Evolutionary conservation across 2,888 invertebrate genomes (phyloP), one percentile per base, ranked within the genome.

Genomic region (Latheticus oryzae): DNA sequence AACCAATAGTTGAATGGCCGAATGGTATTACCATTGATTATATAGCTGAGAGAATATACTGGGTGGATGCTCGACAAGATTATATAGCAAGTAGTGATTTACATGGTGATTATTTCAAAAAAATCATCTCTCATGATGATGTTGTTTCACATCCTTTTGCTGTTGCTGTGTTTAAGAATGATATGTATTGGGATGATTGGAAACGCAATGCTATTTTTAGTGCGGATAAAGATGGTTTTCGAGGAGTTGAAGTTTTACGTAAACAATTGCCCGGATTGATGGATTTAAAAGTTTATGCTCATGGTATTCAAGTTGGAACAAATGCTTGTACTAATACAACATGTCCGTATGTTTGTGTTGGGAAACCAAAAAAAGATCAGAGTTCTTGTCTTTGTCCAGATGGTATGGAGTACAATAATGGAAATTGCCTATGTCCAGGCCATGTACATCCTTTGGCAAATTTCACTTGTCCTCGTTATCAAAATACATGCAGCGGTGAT

Each of bases 141-240:
- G 83, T 85, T 33, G 87, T 91, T 0, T 84, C 88, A 0, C 93
- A 94, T 82, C 94, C 94, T 2, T 95, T 93, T 72, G 90, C 93
- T 0, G 88, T 95, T 0, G 91, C 89, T 0, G 88, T 95, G 0
- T 87, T 91, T 70, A 95, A 95, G 77, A 89, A 91, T 69, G 84
- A 85, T 65, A 86, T 95, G 83, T 94, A 90, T 71, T 95, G 94
- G 94, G 91, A 94, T 70, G 95, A 95, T 74, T 93, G 92, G 93
- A 89, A 88, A 66, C 85, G 86, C 38, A 87, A 89, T 55, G 85
- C 88, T 15, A 88, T 94, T 50, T 91, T 90, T 71, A 83, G 87
- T 2, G 89, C 91, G 0, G 90, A 93, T 68, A 94, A 93, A 74
- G 87, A 90, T 37, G 90, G 90, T 0, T 79, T 81, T 57, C 66